Evolutionary conservation across 2,113 vertebrate species (phyloP), one percentile per base, ranked within the genome.

Genomic region (Stictonetta naevosa): DNA sequence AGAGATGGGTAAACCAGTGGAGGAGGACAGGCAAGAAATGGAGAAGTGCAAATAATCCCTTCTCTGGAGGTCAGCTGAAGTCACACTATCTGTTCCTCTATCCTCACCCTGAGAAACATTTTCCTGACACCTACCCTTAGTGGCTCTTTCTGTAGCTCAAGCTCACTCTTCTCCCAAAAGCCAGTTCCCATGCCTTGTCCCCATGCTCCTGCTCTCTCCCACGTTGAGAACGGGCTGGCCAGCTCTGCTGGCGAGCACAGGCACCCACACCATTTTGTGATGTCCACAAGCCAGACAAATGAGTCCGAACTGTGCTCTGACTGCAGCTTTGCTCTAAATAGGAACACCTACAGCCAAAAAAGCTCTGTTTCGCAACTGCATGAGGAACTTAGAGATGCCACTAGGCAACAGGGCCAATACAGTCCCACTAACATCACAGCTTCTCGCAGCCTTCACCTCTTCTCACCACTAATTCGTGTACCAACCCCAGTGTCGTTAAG

Each of bases 211-310:
- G 42, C 36, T 42, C 60, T 72, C 53, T 15, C 36, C 42, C 16
- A 8, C 1, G 4, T n/a, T 8, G 23, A 7, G 11, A 8, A 22
- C 7, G n/a, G 6, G 72, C 42, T 53, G n/a, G 22, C 22, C 59
- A 85, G n/a, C n/a, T 59, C 48, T 48, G n/a, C 26, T 6, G 2
- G 34, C 1, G 6, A 38, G 40, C 29, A 42, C 36, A 48, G 18
- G 16, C 26, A 55, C 17, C 8, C 72, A 33, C 10, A 0, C 10
- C 12, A 11, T 12, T 62, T 17, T 2, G 1, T 6, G 8, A 44
- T 3, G 10, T 25, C 58, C n/a, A 7, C n/a, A 44, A 33, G 23
- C 23, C n/a, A 74, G 10, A 3, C 14, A 44, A 21, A 8, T 1
- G 0, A 55, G 12, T 4, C 63, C 42, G 38, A 78, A 31, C 22